Evolutionary conservation across 2,797 vertebrate genomes (phyloP).

Genomic region (Melanotaenia trifasciata): DNA sequence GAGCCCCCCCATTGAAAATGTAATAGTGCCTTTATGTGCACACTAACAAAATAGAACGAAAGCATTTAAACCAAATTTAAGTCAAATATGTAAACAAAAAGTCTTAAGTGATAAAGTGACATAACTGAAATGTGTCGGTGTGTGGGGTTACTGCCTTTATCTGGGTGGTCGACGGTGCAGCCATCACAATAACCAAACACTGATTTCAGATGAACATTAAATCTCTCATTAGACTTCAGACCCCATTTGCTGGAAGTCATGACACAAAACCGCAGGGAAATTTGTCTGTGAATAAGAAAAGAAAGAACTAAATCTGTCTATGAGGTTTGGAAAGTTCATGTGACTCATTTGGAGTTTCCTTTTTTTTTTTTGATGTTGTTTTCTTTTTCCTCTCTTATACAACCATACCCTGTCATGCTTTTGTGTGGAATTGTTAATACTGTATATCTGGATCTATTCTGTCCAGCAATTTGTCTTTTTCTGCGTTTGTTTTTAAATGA

Average conservation of each 20-base stretch:
- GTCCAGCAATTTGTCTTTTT: not conserved
- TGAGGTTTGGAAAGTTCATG: constrained; percentile 45
- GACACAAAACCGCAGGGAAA: constrained; percentile 5
- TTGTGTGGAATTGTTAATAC: not conserved
- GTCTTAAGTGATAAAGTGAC: too few species aligned
- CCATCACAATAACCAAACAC: constrained; percentile 14
- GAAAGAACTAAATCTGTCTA: not conserved
- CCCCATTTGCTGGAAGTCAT: constrained; percentile 7
- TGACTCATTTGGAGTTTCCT: constrained; percentile 35
- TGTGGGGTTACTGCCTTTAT: too few species aligned
- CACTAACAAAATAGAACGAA: too few species aligned
- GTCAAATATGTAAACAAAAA: too few species aligned
- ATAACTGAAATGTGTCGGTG: too few species aligned
- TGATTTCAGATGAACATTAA: constrained; percentile 5
- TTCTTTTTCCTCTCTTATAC: not conserved
- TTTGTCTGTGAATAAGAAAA: not conserved
- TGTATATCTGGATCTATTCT: not conserved
- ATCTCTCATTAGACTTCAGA: constrained; percentile 1
- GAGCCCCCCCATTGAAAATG: too few species aligned
- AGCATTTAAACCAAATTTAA: too few species aligned
- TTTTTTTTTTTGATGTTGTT: not conserved
- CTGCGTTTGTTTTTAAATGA: too few species aligned
- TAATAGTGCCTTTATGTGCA: too few species aligned
- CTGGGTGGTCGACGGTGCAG: too few species aligned
- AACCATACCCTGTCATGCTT: not conserved